A percentile compares a stretch with the other conserved stretches of the same genome.
These are phyloP conservation scores for Pristionchus mayeri DNA, from an alignment of 2,888 invertebrate species.

Conservation along the genomic window DNA sequence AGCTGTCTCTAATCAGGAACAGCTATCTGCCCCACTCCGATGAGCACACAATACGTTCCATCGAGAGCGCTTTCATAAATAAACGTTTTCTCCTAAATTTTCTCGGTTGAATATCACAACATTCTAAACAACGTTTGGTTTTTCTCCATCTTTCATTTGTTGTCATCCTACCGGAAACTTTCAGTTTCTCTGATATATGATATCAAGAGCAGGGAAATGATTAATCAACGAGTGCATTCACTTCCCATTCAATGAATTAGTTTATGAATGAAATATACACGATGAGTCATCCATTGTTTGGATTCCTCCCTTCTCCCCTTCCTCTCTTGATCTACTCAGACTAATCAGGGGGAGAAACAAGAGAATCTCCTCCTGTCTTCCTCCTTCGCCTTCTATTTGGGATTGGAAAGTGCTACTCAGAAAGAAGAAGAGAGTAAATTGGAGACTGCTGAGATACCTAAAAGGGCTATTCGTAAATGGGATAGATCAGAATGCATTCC, in stretches of 20 bases:
- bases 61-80: not conserved
- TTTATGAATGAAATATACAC: not conserved
- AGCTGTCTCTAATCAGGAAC: too few species aligned
- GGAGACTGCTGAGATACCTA: not conserved
- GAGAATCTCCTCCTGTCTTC: not conserved
- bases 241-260: not conserved
- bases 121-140: too few species aligned
- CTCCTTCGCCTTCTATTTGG: not conserved
- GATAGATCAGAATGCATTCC: conserved; percentile 23
- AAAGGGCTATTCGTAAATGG: conserved; percentile 12
- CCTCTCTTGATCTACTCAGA: not conserved
- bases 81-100: not conserved
- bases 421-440: conserved; percentile 9
- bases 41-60: not conserved
- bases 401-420: not conserved
- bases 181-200: too few species aligned
- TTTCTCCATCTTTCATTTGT: too few species aligned
- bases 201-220: not conserved
- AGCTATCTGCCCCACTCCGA: not conserved
- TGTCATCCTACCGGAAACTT: too few species aligned
- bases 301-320: not conserved
- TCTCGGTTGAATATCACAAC: too few species aligned
- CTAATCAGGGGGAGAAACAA: conserved; percentile 7
- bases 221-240: not conserved
- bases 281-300: conserved; percentile 20